A percentile compares a stretch with the other conserved stretches of the same genome.
phyloP scores from a whole-genome alignment of 2,888 invertebrate genomes.

The Melanchra persicariae region DNA sequence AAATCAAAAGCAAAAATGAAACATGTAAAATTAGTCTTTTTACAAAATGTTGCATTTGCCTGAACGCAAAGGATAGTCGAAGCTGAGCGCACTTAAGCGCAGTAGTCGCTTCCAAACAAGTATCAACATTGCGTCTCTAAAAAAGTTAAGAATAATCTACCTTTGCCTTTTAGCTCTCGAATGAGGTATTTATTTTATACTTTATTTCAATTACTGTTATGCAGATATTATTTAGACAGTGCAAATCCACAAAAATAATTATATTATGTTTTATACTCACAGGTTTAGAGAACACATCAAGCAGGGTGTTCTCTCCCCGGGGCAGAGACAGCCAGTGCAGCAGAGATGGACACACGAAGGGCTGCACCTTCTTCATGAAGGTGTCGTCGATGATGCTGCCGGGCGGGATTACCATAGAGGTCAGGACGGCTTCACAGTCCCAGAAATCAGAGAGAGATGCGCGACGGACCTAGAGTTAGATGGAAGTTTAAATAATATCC shows the following conservation, averaged over 20 bases:
- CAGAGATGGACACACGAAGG: constrained; percentile 85
- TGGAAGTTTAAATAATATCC: no score
- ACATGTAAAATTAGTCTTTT: background rate
- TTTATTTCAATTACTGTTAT: no score
- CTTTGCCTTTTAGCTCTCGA: no score
- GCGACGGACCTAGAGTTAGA: constrained; percentile 79
- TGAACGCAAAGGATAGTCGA: no score
- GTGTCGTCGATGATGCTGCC: constrained; percentile 74
- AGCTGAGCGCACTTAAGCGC: background rate
- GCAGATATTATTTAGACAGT: no score
- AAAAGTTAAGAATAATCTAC: background rate
- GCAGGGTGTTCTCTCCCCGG: constrained; percentile 83
- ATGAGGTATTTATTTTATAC: no score
- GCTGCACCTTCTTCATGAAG: constrained; percentile 75
- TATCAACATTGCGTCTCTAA: rapidly evolving
- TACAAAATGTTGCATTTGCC: background rate
- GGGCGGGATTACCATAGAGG: constrained; percentile 77
- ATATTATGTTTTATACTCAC: constrained; percentile 73
- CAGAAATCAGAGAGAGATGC: constrained; percentile 83
- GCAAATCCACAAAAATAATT: no score
- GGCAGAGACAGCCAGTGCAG: constrained; percentile 88
- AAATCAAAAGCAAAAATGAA: constrained; percentile 60
- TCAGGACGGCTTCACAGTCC: constrained; percentile 85
- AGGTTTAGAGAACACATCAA: constrained; percentile 86
- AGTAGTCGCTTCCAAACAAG: background rate